These are phyloP conservation scores for Tenualosa thibaudeaui DNA, from an alignment of 2,797 vertebrate species.

Conservation along the genomic window DNA sequence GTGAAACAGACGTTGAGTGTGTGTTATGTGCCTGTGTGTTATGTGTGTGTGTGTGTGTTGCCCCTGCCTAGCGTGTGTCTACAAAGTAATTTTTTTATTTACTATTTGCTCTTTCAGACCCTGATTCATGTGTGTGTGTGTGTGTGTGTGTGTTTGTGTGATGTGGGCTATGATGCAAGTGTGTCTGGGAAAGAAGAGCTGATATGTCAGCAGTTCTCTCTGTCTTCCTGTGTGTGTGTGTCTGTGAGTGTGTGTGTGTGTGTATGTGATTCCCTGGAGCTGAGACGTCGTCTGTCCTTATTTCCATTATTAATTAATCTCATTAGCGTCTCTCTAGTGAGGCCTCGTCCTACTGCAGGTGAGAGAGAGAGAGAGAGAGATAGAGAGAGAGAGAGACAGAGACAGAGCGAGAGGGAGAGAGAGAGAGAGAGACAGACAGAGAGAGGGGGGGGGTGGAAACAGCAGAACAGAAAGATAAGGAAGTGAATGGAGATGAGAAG, in stretches of 20 bases:
- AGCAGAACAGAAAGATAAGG: not conserved
- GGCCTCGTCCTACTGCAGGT: slow-evolving; percentile 56
- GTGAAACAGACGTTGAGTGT: not conserved
- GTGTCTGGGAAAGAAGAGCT: too few species aligned
- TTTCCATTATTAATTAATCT: slow-evolving; percentile 78
- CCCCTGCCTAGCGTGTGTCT: too few species aligned
- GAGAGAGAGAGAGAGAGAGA: slow-evolving; percentile 33
- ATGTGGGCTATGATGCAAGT: not conserved
- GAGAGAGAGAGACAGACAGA: slow-evolving; percentile 26
- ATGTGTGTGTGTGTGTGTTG: not conserved
- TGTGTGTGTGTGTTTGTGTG: too few species aligned
- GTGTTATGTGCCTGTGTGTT: not conserved
- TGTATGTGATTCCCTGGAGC: slow-evolving; percentile 56
- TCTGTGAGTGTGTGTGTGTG: slow-evolving; percentile 24
- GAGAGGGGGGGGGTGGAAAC: slow-evolving; percentile 8
- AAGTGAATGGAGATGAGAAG: too few species aligned
- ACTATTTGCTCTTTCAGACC: too few species aligned
- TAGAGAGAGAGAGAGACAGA: slow-evolving; percentile 17
- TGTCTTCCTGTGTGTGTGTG: not conserved
- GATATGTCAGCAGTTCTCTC: too few species aligned
- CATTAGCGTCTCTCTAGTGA: slow-evolving; percentile 66
- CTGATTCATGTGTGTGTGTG: not conserved
- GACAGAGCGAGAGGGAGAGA: slow-evolving; percentile 27
- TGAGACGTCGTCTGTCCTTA: slow-evolving; percentile 67
- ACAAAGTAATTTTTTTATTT: too few species aligned